These are phyloP conservation scores for Gonioctena quinquepunctata DNA, from an alignment of 1,140 invertebrate genomes.

Conservation along the genomic window DNA sequence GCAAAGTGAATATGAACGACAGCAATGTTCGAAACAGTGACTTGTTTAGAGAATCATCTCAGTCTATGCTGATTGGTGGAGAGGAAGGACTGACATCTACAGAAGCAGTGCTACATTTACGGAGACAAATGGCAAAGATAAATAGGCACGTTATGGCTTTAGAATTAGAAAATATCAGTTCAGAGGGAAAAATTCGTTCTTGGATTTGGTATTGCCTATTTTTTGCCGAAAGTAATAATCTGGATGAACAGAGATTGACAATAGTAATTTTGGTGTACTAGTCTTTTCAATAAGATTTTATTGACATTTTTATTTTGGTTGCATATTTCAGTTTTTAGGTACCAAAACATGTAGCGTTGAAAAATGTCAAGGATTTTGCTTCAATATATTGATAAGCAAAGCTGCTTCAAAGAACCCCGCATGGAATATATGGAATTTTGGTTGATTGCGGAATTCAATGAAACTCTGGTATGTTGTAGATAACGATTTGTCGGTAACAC, in stretches of 20 bases:
- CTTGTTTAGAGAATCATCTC: slow-evolving; percentile 23
- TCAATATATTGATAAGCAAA: too few species aligned
- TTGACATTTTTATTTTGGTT: too few species aligned
- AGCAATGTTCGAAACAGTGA: slow-evolving; percentile 23
- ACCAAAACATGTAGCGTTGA: too few species aligned
- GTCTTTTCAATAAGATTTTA: too few species aligned
- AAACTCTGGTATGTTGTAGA: too few species aligned
- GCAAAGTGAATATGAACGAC: slow-evolving; percentile 32
- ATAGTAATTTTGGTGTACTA: neutral
- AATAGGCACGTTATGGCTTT: slow-evolving; percentile 83
- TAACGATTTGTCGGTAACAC: too few species aligned
- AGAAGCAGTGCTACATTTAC: slow-evolving; percentile 80
- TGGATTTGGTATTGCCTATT: slow-evolving; percentile 78
- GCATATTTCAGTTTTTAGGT: too few species aligned
- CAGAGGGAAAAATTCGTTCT: slow-evolving; percentile 83
- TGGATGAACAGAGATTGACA: slow-evolving; percentile 72
- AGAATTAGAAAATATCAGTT: slow-evolving; percentile 79
- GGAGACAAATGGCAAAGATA: slow-evolving; percentile 80
- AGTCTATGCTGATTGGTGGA: slow-evolving; percentile 56
- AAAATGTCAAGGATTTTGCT: too few species aligned
- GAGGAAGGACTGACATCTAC: slow-evolving; percentile 70
- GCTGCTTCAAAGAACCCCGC: too few species aligned
- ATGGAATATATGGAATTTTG: too few species aligned
- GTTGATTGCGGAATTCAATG: too few species aligned
- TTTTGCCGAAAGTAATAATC: slow-evolving; percentile 81